These are phyloP conservation scores for Cosmopolites sordidus DNA, from an alignment of 2,888 invertebrate genomes.

Conservation along the genomic window DNA sequence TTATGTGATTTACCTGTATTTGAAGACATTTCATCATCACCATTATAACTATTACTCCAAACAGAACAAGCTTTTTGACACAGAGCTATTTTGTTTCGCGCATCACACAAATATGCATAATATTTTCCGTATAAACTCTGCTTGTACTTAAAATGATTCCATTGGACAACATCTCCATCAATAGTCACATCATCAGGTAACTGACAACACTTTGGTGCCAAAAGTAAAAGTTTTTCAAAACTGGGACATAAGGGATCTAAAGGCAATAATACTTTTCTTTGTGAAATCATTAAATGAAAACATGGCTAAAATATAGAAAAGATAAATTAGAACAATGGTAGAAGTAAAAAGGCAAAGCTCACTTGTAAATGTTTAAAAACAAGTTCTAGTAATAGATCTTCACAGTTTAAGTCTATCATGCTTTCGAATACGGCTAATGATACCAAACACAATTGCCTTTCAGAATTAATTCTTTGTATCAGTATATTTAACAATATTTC, in stretches of 20 bases:
- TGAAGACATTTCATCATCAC: conserved; percentile 45
- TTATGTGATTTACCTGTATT: conserved; percentile 24
- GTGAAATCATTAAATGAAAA: conserved; percentile 52
- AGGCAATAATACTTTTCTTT: conserved; percentile 65
- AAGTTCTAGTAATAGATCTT: conserved; percentile 92
- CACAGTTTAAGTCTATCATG: conserved; percentile 86
- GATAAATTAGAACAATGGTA: neutral
- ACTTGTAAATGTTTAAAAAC: conserved; percentile 75
- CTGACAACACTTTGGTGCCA: conserved; percentile 65
- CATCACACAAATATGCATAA: conserved; percentile 83
- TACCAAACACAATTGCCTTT: conserved; percentile 66
- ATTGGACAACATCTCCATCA: conserved; percentile 42
- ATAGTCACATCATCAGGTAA: conserved; percentile 32
- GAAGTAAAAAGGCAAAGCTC: neutral
- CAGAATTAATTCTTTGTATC: conserved; percentile 64
- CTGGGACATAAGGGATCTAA: conserved; percentile 70
- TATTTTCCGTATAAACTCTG: conserved; percentile 76
- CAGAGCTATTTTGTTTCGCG: conserved; percentile 70
- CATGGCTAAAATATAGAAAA: conserved; percentile 22
- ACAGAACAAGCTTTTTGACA: conserved; percentile 69
- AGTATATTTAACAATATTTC: conserved; percentile 77
- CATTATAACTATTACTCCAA: conserved; percentile 81
- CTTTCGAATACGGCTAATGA: conserved; percentile 89
- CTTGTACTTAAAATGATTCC: conserved; percentile 54
- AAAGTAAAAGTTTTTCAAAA: conserved; percentile 69